These are phyloP conservation scores for Dendrolimus houi DNA, from an alignment of 2,888 invertebrate species.

Conservation along the genomic window DNA sequence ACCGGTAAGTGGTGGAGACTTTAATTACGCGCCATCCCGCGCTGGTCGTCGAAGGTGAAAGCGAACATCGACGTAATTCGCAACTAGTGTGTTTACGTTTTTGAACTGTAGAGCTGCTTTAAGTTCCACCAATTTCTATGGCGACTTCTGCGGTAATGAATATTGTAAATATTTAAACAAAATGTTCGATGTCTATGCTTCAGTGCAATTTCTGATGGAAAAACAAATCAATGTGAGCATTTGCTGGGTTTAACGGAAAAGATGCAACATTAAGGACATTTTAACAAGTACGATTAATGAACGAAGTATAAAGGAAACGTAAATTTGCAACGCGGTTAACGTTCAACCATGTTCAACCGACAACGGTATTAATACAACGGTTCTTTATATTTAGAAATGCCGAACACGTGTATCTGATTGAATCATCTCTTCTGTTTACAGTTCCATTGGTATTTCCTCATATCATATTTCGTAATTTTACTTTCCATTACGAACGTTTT, in stretches of 20 bases:
- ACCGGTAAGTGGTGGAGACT: slow-evolving; percentile 24
- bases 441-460: slow-evolving; percentile 41
- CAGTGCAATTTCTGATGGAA: not conserved
- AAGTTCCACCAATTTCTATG: not conserved
- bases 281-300: slow-evolving; percentile 26
- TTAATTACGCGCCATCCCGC: slow-evolving; percentile 29
- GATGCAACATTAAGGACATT: slow-evolving; percentile 21
- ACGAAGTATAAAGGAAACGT: slow-evolving; percentile 36
- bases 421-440: slow-evolving; percentile 51
- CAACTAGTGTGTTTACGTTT: slow-evolving; percentile 15
- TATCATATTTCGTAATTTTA: slow-evolving; percentile 36
- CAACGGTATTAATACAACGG: slow-evolving; percentile 58
- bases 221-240: slow-evolving; percentile 7
- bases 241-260: too few relatives aligned
- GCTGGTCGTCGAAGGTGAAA: slow-evolving; percentile 44
- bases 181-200: too few relatives aligned
- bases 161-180: too few relatives aligned
- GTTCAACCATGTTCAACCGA: slow-evolving; percentile 44
- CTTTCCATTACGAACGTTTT: slow-evolving; percentile 23
- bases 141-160: too few relatives aligned
- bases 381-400: slow-evolving; percentile 60
- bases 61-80: slow-evolving; percentile 36
- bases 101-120: not conserved
- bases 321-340: slow-evolving; percentile 51
- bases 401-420: slow-evolving; percentile 53